A percentile compares a stretch with the other conserved stretches of the same genome.
These are phyloP conservation scores for Crossocerus cetratus DNA, from an alignment of 2,888 invertebrate genomes.

Conservation along the genomic window DNA sequence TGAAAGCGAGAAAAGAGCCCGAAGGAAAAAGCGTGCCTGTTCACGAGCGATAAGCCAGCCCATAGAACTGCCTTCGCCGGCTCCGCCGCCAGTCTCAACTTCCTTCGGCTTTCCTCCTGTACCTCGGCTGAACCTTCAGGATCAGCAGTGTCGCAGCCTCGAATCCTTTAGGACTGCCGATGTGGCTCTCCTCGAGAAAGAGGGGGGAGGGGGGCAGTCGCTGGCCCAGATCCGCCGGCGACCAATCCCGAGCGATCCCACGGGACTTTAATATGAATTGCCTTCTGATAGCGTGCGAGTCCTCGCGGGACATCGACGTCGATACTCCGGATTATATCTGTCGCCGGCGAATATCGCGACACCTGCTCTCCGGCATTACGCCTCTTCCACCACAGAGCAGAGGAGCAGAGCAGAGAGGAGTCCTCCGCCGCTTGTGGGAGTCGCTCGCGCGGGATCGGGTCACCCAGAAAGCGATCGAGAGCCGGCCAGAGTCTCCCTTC, in stretches of 20 bases:
- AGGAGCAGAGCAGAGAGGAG: neutral
- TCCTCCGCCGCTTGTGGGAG: neutral
- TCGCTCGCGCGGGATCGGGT: conserved; percentile 20
- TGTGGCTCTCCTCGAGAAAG: conserved; percentile 42
- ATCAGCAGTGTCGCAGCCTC: conserved; percentile 5
- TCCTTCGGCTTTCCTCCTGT: conserved; percentile 41
- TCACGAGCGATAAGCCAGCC: conserved; percentile 71
- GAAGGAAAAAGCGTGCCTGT: conserved; percentile 66
- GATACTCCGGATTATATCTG: conserved; percentile 63
- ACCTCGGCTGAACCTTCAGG: conserved; percentile 2
- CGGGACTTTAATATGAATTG: conserved; percentile 71
- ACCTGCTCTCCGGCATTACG: conserved; percentile 35
- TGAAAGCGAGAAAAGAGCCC: conserved; percentile 50
- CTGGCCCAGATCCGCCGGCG: conserved; percentile 65
- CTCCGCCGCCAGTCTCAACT: conserved; percentile 56
- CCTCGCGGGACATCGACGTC: conserved; percentile 55
- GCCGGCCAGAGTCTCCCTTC: conserved; percentile 1
- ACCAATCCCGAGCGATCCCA: conserved; percentile 66
- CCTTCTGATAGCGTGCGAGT: conserved; percentile 55
- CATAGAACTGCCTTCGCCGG: conserved; percentile 66
- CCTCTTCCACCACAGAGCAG: conserved; percentile 6
- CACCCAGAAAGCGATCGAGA: conserved; percentile 5
- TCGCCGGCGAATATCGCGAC: conserved; percentile 46
- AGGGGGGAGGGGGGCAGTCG: conserved; percentile 33
- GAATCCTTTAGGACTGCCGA: conserved; percentile 64